Base-by-base conservation (phyloP, 1,140 invertebrate species). In the Asobara japonica region DNA sequence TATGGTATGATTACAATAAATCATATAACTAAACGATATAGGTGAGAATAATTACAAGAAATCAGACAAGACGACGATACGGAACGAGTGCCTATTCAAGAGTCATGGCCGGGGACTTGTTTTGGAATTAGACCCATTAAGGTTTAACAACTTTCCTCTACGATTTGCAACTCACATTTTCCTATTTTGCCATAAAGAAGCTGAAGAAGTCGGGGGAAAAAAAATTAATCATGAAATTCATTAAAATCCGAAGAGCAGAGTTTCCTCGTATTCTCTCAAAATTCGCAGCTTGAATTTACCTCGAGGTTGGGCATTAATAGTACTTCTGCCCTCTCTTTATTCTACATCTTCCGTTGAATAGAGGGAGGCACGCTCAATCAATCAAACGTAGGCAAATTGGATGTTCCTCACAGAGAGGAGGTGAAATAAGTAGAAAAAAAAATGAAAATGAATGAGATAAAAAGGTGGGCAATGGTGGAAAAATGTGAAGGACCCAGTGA, bases 301-400 rank as follows among this genome's bases (percentile, higher is more conserved):
- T 10, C 13, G 51, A 25, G 36, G 25, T 48, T 11, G 20, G 38
- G 65, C 10, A 66, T 29, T 38, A 27, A 25, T 27, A 56, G 51
- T 56, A 56, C 20, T 18, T 25, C 51, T 56, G 11, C 22, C 22
- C 51, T 56, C 51, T 56, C 51, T 38, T 30, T 66, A 45, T 66
- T 66, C 33, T 25, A n/a, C 33, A 66, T 66, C 13, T 45, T 22
- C 27, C 8, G 29, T 33, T 56, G 51, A 56, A 56, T 25, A 67
- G 41, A 56, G 6, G 11, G 25, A 48, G 69, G 77, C 73, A 69
- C 48, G 20, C 68, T 73, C 76, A 74, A 80, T 80, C 79, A 77
- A 80, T 80, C 78, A 80, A 79, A 79, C 75, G 70, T 71, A 76
- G 75, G 78, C 79, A 80, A 80, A 80, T 80, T 70, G 69, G 75